Evolutionary conservation across 2,797 vertebrate species (phyloP).

Genomic region (Poeciliopsis paucimaculata): DNA sequence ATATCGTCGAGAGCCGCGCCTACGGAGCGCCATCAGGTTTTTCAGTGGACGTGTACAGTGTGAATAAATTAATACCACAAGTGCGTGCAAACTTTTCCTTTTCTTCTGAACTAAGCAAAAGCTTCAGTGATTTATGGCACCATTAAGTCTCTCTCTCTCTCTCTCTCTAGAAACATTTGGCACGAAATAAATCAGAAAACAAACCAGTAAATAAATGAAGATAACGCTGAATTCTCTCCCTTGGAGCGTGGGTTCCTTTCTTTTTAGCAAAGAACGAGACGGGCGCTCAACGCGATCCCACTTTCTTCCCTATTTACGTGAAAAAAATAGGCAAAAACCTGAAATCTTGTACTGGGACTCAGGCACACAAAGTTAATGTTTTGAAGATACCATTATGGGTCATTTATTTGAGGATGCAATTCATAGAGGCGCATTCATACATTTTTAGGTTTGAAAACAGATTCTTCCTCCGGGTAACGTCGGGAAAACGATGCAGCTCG

Average conservation of each 20-base stretch:
- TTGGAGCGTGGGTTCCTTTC: neutral
- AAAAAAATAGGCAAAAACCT: neutral
- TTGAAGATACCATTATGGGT: too few species aligned
- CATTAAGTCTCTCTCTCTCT: neutral
- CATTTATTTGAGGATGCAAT: neutral
- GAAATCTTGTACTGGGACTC: neutral
- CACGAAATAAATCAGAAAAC: neutral
- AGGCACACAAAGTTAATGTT: neutral
- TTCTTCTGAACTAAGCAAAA: conserved; percentile 7
- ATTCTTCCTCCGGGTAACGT: neutral
- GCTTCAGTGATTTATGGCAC: neutral
- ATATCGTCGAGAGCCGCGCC: neutral
- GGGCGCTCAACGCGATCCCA: neutral
- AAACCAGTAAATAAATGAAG: neutral
- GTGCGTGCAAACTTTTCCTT: neutral
- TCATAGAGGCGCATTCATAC: neutral
- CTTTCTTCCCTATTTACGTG: neutral
- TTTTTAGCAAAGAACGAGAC: neutral
- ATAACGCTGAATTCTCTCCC: neutral
- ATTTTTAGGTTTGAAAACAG: neutral
- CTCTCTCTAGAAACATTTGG: neutral
- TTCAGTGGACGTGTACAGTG: neutral
- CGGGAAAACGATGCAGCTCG: neutral
- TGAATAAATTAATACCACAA: conserved; percentile 1
- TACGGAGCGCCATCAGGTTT: neutral